Evolutionary conservation across 2,797 vertebrate species (phyloP), one percentile per base, ranked within the genome.

Genomic region (Poeciliopsis presidionis): DNA sequence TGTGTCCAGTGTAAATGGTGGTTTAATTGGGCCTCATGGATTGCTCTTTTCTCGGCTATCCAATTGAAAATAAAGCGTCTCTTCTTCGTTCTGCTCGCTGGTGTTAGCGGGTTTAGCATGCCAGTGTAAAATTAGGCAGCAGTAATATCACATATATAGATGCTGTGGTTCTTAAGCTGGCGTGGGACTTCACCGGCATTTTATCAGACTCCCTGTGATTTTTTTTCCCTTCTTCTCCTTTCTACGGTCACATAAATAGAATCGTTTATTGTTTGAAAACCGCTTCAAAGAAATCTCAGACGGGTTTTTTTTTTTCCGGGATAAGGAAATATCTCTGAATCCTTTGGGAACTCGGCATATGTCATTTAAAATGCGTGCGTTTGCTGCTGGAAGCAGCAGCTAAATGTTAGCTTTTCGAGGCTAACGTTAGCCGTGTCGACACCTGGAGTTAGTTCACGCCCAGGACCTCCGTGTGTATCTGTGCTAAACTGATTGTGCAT

Each of bases 371-470:
- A n/a, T 18, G 0, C 33, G 79, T 45, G 28, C 1, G 51, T 85
- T 86, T 82, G 45, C 84, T 74, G 63, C 7, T 9, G 85, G 81
- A 91, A 89, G 78, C 87, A 25, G 1, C 45, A 16, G 91, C 90
- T 90, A 88, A 83, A 46, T 16, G 80, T 81, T 93, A 92, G 92
- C 90, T 67, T 82, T 73, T 63, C 30, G 28, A 13, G 49, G 91
- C 91, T 91, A 91, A 53, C 83, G 80, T 59, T 87, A 90, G 91
- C 91, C 79, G 18, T 65, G 74, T 76, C 81, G 79, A 83, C 90
- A 78, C 73, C 85, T 70, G 77, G 87, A 92, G 83, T 82, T 86
- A 73, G 81, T 91, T 94, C 87, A 94, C 92, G 92, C 94, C 91
- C 93, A 87, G 86, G 67, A 77, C 79, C 30, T 72, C 22, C 46